Base-by-base conservation (phyloP, 2,888 invertebrate genomes). In the Parelbella ahira region DNA sequence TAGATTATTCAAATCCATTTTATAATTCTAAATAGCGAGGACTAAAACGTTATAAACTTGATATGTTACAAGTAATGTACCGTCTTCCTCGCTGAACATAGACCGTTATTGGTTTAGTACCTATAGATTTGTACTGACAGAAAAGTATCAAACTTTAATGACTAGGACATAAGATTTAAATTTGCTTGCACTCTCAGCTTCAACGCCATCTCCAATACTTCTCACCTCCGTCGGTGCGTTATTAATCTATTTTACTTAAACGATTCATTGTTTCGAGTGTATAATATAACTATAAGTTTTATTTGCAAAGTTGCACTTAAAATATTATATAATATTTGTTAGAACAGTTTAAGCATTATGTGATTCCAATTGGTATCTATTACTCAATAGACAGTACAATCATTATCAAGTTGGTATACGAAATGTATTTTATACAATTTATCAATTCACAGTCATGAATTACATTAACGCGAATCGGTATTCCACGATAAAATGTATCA, bases 401-500 rank as follows among this genome's bases (percentile, higher is more conserved):
- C 3, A 32, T 20, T 32, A 7, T 4, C 11, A 21, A 25, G 25
- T 4, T n/a, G 9, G 12, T 13, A 13, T 4, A 21, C 4, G 13
- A 28, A 29, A 8, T 15, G 20, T 23, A 18, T 15, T 25, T 25
- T 20, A 10, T 39, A 23, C 7, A 41, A 4, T 36, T 27, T 41
- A 42, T 23, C 34, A 8, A 11, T 11, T 29, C 28, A 18, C 23
- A 41, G 27, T 41, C 11, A 23, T 29, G 23, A 64, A 62, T 68
- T 68, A 69, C 64, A 68, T 60, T 65, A 71, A 70, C 66, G 63
- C 60, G 62, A 57, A 54, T 63, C 63, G 61, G 52, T 54, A 57
- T 49, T 56, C 53, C 60, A 57, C 38, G 34, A 33, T n/a, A n/a
- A n/a, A n/a, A n/a, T n/a, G n/a, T 51, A 64, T 65, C 63, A 68